These are phyloP conservation scores for fruit fly (Drosophila melanogaster) DNA, from an alignment of 1,140 invertebrate genomes.

Conservation along the genomic window Release_6_plus_ISO1_MT NT_033777.3:30987001-30987500, in stretches of 20 bases:
- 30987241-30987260: slow-evolving; percentile 10
- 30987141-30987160: slow-evolving; percentile 17
- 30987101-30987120: slow-evolving; percentile 4
- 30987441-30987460: background rate
- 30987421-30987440: background rate
- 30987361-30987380: background rate
- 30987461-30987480: background rate
- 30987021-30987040: slow-evolving; percentile 71
- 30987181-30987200: slow-evolving; percentile 38
- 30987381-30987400: no score
- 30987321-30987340: no score
- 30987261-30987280: slow-evolving; percentile 8
- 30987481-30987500: slow-evolving; percentile 39
- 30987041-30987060: slow-evolving; percentile 23
- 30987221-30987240: slow-evolving; percentile 3
- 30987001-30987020: slow-evolving; percentile 75
- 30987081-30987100: slow-evolving; percentile 38
- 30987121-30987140: slow-evolving; percentile 7
- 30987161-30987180: slow-evolving; percentile 9
- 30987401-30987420: background rate
- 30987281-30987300: background rate
- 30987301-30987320: no score
- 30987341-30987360: background rate
- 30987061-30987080: slow-evolving; percentile 43
- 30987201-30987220: slow-evolving; percentile 43